Conservation (phyloP, 2,797 vertebrate species). For the Enteromius fasciolatus region DNA sequence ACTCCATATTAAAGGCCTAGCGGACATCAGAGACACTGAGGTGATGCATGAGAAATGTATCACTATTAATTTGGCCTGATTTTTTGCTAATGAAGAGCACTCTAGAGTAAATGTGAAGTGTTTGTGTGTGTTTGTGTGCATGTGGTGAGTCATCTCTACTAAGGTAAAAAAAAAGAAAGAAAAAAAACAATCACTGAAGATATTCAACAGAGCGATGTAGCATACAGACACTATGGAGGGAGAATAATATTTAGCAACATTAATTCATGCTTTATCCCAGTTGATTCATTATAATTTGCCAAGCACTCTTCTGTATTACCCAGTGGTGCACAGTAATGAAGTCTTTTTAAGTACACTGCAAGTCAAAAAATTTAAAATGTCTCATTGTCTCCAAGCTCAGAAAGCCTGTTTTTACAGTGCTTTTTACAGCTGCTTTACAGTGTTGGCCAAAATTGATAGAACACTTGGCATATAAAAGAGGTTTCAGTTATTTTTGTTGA, state of each 20-base stretch:
- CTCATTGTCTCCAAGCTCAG: not conserved
- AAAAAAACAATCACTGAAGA: constrained; percentile 14
- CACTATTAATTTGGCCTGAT: constrained; percentile 42
- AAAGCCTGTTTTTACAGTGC: no score
- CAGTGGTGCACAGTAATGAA: not conserved
- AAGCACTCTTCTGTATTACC: not conserved
- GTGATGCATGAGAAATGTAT: constrained; percentile 28
- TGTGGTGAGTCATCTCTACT: constrained; percentile 35
- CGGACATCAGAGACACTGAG: constrained; percentile 24
- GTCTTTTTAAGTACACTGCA: not conserved
- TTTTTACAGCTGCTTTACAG: not conserved
- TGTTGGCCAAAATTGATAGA: not conserved
- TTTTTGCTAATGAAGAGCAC: constrained; percentile 43
- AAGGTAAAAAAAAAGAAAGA: not conserved
- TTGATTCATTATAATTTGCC: not conserved
- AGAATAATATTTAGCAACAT: not conserved
- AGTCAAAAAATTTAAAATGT: not conserved
- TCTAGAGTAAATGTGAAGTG: constrained; percentile 20
- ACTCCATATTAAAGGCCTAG: constrained; percentile 18
- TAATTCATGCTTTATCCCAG: not conserved
- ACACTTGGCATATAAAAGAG: not conserved
- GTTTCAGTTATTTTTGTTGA: not conserved
- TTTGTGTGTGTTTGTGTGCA: not conserved
- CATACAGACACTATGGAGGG: not conserved
- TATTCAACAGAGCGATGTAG: not conserved